Conservation (phyloP, 2,888 invertebrate species). For the Entomobrya proxima region DNA sequence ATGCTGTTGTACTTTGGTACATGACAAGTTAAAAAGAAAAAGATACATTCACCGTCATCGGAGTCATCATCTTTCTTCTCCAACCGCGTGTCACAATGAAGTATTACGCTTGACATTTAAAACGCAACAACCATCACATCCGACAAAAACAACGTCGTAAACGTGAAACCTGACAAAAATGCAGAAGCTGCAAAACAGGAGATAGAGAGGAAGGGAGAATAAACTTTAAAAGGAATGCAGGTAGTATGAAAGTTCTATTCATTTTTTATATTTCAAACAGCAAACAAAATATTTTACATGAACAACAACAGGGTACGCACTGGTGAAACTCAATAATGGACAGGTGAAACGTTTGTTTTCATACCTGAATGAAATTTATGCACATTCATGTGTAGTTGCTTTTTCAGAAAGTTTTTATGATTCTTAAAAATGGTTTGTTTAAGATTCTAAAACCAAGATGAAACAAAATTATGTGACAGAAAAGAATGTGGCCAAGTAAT, state of each 20-base stretch:
- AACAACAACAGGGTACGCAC: too few species aligned
- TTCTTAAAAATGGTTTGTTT: too few species aligned
- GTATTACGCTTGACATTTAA: not conserved
- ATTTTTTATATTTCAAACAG: not conserved
- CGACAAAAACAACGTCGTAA: not conserved
- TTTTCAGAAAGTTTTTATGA: not conserved
- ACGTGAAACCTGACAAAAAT: conserved; percentile 38
- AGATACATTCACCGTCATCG: not conserved
- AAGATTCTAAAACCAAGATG: too few species aligned
- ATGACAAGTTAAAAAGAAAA: conserved; percentile 23
- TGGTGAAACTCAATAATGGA: not conserved
- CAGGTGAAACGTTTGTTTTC: conserved; percentile 27
- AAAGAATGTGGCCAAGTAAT: not conserved
- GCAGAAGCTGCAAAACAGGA: conserved; percentile 19
- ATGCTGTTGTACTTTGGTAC: not conserved
- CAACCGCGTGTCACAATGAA: conserved; percentile 14
- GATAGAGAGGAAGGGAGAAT: too few species aligned
- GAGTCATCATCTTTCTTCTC: not conserved
- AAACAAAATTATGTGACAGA: too few species aligned
- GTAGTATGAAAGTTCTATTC: not conserved
- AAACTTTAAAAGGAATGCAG: not conserved
- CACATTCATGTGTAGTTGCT: not conserved
- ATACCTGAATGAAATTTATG: conserved; percentile 5
- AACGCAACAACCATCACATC: not conserved
- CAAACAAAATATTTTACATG: not conserved